Evolutionary conservation across 2,888 invertebrate genomes (phyloP).

Genomic region (Folsomia candida): DNA sequence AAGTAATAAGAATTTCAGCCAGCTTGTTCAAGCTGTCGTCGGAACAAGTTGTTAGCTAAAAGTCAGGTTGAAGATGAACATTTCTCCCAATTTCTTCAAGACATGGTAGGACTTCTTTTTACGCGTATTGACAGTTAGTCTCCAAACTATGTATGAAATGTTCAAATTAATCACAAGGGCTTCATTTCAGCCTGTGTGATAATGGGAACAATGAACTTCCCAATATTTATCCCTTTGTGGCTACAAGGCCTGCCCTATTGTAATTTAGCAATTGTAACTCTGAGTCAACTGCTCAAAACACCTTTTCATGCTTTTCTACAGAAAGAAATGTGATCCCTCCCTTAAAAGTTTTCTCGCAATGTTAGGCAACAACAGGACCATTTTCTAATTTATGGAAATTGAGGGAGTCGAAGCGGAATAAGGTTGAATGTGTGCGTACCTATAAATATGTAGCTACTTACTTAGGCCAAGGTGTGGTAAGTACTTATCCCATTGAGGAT

Average conservation of each 20-base stretch:
- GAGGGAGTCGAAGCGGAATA: not conserved
- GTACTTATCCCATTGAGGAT: not conserved
- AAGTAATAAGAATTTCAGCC: not conserved
- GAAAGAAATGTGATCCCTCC: slow-evolving; percentile 7
- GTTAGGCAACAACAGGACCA: not conserved
- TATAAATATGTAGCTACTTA: not conserved
- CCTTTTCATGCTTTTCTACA: not conserved
- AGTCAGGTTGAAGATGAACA: not conserved
- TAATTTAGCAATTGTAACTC: slow-evolving; percentile 5
- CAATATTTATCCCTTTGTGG: slow-evolving; percentile 14
- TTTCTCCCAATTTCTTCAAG: too few relatives aligned
- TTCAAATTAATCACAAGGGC: not conserved
- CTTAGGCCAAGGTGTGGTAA: not conserved
- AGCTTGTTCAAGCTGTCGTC: not conserved
- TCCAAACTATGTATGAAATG: not conserved
- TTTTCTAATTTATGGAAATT: slow-evolving; percentile 13
- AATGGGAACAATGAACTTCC: not conserved
- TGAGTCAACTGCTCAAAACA: slow-evolving; percentile 14
- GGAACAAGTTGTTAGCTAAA: not conserved
- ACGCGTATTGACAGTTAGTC: not conserved
- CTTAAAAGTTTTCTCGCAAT: not conserved
- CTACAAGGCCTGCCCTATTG: not conserved
- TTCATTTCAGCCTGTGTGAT: not conserved
- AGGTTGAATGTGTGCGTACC: not conserved
- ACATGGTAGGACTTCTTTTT: too few relatives aligned